Evolutionary conservation across 2,888 invertebrate genomes (phyloP).

Genomic region (Diplolepis rosae): DNA sequence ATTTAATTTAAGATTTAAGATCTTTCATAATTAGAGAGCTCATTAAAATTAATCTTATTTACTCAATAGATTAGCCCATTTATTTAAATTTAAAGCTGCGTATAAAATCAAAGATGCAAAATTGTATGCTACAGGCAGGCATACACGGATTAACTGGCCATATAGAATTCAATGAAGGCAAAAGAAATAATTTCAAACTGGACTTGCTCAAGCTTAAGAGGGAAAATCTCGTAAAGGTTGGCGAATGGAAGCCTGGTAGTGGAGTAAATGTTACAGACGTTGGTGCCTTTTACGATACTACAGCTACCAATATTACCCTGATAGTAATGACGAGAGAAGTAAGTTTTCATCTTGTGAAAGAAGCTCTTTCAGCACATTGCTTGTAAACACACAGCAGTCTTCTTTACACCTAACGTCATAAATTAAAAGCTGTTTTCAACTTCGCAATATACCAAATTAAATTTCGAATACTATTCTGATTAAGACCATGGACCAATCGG

Average conservation of each 20-base stretch:
- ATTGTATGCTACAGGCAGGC: constrained; percentile 78
- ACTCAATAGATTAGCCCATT: too few relatives aligned
- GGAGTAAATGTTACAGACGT: constrained; percentile 90
- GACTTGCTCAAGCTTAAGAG: constrained; percentile 88
- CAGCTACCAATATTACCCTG: constrained; percentile 88
- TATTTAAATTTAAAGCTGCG: neutral
- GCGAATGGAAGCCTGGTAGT: constrained; percentile 84
- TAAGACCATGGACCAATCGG: too few relatives aligned
- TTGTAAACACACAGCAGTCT: too few relatives aligned
- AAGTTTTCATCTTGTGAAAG: constrained; percentile 41
- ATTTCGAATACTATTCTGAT: too few relatives aligned
- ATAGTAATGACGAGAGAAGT: constrained; percentile 94
- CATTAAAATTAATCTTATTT: too few relatives aligned
- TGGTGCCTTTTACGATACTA: constrained; percentile 88
- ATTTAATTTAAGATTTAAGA: too few relatives aligned
- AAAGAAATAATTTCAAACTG: constrained; percentile 87
- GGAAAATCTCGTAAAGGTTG: constrained; percentile 86
- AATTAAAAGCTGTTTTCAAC: too few relatives aligned
- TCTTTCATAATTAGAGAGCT: too few relatives aligned
- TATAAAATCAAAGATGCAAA: neutral
- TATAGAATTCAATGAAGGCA: constrained; percentile 89
- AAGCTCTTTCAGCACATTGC: neutral
- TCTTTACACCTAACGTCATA: too few relatives aligned
- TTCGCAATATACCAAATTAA: too few relatives aligned
- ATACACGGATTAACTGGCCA: constrained; percentile 91